phyloP scores from a whole-genome alignment of 2,113 vertebrate genomes.

The Burhinus oedicnemus region DNA sequence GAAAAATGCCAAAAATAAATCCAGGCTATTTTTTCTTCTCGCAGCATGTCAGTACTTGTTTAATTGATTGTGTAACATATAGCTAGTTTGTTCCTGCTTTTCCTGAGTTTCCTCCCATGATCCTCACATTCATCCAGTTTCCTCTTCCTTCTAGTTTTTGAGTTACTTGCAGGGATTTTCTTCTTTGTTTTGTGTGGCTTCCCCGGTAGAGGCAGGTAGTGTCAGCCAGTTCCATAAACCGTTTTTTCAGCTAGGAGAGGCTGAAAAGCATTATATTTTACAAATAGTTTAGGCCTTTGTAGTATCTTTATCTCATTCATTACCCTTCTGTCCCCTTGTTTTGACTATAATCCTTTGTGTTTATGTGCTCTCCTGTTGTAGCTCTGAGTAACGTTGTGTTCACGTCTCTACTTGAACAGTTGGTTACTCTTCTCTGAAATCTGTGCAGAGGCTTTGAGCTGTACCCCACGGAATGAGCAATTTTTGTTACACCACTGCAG shows the following conservation, averaged over 20 bases:
- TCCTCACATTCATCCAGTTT: not conserved
- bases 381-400: not conserved
- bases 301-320: not conserved
- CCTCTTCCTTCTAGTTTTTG: not conserved
- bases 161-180: not conserved
- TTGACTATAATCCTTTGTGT: not conserved
- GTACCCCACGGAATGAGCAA: not conserved
- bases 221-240: not conserved
- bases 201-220: not conserved
- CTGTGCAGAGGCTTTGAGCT: not conserved
- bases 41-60: not conserved
- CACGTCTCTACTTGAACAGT: not conserved
- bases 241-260: not conserved
- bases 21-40: not conserved
- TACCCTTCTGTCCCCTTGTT: not conserved
- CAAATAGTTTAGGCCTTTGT: not conserved
- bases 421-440: not conserved
- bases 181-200: not conserved
- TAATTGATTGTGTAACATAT: not conserved
- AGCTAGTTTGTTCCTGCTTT: not conserved
- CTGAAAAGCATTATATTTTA: not conserved
- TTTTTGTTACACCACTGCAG: not conserved
- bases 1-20: not conserved
- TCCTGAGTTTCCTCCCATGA: not conserved
- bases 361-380: not conserved